phyloP scores from a whole-genome alignment of 1,140 invertebrate species.

The Bombus superbus region DNA sequence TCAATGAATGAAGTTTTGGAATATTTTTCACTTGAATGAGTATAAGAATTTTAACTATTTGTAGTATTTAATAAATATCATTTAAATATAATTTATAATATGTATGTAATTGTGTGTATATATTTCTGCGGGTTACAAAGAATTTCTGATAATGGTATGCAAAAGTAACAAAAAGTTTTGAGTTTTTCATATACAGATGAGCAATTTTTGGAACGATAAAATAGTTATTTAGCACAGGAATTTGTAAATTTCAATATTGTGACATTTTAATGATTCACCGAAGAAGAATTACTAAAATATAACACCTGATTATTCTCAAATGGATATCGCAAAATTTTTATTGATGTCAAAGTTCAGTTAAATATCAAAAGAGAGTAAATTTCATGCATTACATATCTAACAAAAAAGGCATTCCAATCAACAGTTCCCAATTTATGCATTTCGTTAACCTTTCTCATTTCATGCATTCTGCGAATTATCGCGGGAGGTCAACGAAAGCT shows the following conservation, averaged over 20 bases:
- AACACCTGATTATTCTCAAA: neutral
- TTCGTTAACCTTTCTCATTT: conserved; percentile 19
- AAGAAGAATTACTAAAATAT: neutral
- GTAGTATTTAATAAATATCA: neutral
- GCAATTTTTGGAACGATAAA: too few relatives aligned
- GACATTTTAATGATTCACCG: neutral
- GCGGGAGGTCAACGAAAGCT: neutral
- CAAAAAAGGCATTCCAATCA: neutral
- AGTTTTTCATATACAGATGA: too few relatives aligned
- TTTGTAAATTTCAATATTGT: neutral
- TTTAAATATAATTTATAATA: neutral
- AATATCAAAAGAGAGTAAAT: neutral
- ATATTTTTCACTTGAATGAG: neutral
- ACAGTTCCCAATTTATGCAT: conserved; percentile 9
- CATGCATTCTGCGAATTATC: conserved; percentile 1
- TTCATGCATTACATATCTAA: neutral
- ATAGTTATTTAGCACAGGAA: neutral
- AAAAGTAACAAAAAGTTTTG: too few relatives aligned
- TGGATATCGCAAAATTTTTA: neutral
- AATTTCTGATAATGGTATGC: too few relatives aligned
- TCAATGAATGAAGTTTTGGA: neutral
- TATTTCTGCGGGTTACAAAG: too few relatives aligned
- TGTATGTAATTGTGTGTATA: too few relatives aligned
- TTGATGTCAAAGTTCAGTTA: neutral
- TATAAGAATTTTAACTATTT: neutral